phyloP scores from a whole-genome alignment of 2,113 vertebrate species.

The Dissostichus mawsoni region DNA sequence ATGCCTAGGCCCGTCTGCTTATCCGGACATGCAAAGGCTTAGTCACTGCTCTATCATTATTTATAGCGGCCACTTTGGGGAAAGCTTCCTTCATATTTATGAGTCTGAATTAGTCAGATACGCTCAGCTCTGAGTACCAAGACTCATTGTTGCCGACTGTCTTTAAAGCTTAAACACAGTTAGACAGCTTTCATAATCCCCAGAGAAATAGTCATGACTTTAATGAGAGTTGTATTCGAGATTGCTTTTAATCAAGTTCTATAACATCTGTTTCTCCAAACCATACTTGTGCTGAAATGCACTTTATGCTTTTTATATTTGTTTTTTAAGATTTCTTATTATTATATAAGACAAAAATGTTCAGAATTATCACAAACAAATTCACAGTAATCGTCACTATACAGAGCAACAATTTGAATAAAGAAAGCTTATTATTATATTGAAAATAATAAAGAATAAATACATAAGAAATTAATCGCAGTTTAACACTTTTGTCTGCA shows the following conservation, averaged over 20 bases:
- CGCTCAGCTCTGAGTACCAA: conserved; percentile 15
- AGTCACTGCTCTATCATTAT: conserved; percentile 56
- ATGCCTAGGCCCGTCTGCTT: conserved; percentile 8
- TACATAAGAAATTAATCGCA: neutral
- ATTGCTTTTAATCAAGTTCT: conserved; percentile 1
- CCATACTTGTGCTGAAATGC: neutral
- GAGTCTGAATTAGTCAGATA: conserved; percentile 56
- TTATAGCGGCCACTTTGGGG: conserved; percentile 43
- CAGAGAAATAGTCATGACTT: neutral
- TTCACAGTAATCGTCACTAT: neutral
- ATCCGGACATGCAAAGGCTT: conserved; percentile 13
- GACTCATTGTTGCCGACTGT: conserved; percentile 25
- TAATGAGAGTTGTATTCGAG: neutral
- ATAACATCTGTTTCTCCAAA: neutral
- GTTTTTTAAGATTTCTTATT: neutral
- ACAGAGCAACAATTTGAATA: neutral
- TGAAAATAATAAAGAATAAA: conserved; percentile 19
- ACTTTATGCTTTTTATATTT: neutral
- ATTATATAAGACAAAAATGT: neutral
- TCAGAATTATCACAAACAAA: neutral
- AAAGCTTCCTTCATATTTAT: conserved; percentile 42
- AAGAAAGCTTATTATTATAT: conserved; percentile 8
- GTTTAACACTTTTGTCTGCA: conserved; percentile 41
- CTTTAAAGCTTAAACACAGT: conserved; percentile 44
- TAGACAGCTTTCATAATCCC: conserved; percentile 32